Evolutionary conservation across 2,797 vertebrate species (phyloP).

Genomic region (Melanotaenia maccullochi): DNA sequence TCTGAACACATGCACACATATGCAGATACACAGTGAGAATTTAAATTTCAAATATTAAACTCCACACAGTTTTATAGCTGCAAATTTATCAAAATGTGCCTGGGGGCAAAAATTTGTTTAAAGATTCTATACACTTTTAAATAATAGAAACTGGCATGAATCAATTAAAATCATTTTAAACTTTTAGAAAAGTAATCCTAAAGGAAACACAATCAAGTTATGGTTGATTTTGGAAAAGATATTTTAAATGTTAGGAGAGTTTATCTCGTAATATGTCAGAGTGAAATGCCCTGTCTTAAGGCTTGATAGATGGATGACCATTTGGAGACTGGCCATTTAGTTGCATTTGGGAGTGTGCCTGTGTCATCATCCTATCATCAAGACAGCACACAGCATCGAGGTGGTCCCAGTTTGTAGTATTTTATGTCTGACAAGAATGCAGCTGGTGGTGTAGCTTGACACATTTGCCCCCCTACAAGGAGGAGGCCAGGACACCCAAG

Average conservation of each 20-base stretch:
- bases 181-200: neutral
- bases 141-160: neutral
- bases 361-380: conserved; percentile 19
- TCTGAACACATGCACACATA: conserved; percentile 1
- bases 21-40: neutral
- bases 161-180: neutral
- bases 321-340: conserved; percentile 34
- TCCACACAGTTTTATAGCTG: neutral
- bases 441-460: conserved; percentile 43
- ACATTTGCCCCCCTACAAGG: conserved; percentile 52
- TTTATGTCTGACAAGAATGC: conserved; percentile 39
- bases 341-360: conserved; percentile 1
- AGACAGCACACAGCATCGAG: conserved; percentile 39
- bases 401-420: conserved; percentile 57
- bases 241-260: neutral
- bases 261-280: conserved; percentile 30
- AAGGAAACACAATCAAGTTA: neutral
- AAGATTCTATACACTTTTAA: neutral
- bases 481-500: conserved; percentile 68
- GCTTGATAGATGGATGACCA: conserved; percentile 23
- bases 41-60: neutral
- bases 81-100: neutral
- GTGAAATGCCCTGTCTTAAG: conserved; percentile 20
- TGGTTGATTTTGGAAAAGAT: neutral
- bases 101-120: neutral